Conservation (phyloP, 2,113 vertebrate genomes). For the Lipophrys pholis region DNA sequence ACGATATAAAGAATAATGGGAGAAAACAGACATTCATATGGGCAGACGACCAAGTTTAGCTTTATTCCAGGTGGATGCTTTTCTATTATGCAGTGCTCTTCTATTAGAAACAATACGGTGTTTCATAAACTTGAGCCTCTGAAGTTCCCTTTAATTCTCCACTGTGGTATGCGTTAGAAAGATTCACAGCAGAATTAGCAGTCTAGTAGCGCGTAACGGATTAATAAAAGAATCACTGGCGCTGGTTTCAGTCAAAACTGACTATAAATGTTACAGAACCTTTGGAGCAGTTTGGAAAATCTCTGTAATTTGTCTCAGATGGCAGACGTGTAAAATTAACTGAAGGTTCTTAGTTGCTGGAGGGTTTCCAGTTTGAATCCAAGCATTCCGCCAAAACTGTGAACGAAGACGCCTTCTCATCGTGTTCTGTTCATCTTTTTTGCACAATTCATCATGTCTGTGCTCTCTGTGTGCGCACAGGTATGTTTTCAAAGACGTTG, state of each 20-base stretch:
- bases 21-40: no score
- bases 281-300: not conserved
- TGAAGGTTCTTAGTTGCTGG: constrained; percentile 3
- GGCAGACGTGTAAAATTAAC: not conserved
- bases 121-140: no score
- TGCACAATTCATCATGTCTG: no score
- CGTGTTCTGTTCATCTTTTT: not conserved
- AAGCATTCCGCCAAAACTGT: not conserved
- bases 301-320: constrained; percentile 3
- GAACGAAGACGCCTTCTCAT: not conserved
- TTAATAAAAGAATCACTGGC: constrained; percentile 5
- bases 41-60: no score
- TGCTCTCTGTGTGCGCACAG: no score
- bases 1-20: no score
- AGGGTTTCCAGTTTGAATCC: constrained; percentile 4
- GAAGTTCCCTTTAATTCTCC: no score
- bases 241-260: not conserved
- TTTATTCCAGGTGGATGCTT: no score
- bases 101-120: no score
- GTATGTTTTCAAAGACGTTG: no score
- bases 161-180: no score
- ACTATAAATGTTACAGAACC: constrained; percentile 29
- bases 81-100: no score
- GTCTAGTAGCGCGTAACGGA: not conserved
- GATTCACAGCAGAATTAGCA: not conserved